A percentile compares a stretch with the other conserved stretches of the same genome.
Evolutionary conservation across 2,113 vertebrate species (phyloP).

Genomic region (Arenaria interpres): DNA sequence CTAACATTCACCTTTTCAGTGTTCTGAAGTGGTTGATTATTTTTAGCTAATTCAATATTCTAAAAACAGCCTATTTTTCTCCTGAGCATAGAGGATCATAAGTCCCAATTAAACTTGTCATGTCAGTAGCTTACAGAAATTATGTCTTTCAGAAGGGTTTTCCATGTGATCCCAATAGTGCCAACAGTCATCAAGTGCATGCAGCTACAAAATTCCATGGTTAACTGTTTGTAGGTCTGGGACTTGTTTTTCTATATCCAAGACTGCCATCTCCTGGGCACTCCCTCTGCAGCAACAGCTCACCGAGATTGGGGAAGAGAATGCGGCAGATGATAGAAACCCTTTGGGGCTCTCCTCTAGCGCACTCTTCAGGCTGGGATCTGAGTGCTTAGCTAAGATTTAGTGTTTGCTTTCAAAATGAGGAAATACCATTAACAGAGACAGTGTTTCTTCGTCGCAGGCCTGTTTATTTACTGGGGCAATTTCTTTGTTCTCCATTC

Average conservation of each 20-base stretch:
- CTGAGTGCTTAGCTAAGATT: neutral
- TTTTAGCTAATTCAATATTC: neutral
- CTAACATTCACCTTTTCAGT: neutral
- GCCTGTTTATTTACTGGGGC: neutral
- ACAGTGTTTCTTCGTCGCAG: neutral
- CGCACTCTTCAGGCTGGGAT: neutral
- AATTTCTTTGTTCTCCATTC: neutral
- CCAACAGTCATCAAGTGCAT: neutral
- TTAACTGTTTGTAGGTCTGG: rapidly evolving
- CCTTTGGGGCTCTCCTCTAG: neutral
- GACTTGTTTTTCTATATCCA: neutral
- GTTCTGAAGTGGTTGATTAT: neutral
- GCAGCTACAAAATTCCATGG: neutral
- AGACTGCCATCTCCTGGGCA: constrained; percentile 42
- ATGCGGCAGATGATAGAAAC: neutral
- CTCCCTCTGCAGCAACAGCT: neutral
- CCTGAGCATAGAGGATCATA: neutral
- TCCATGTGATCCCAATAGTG: neutral
- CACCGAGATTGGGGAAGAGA: rapidly evolving
- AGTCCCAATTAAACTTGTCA: neutral
- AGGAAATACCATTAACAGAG: neutral
- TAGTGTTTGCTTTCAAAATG: neutral
- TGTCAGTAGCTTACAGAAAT: neutral
- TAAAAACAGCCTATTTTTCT: neutral
- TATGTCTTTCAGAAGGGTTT: neutral